phyloP scores from a whole-genome alignment of 2,113 vertebrate species.

The Natator depressus region DNA sequence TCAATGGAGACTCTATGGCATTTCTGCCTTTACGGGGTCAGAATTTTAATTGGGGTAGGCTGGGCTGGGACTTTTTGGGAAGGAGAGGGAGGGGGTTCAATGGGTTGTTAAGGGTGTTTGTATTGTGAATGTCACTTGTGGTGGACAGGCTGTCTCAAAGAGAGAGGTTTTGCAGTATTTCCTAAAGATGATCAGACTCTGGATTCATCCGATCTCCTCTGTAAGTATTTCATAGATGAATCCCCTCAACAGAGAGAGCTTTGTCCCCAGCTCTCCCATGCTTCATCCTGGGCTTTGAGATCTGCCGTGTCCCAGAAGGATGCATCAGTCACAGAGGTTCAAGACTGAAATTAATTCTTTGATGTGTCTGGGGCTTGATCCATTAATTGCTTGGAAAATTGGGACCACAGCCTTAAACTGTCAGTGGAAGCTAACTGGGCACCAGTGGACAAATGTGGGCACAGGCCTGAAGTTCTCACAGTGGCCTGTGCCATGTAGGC shows the following conservation, averaged over 20 bases:
- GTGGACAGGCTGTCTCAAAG: neutral
- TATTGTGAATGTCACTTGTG: rapidly evolving
- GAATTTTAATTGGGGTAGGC: neutral
- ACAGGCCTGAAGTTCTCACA: neutral
- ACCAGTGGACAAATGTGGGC: neutral
- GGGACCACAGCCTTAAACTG: too few relatives aligned
- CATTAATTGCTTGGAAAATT: too few relatives aligned
- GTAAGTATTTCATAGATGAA: neutral
- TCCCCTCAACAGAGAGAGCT: neutral
- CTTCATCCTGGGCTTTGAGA: neutral
- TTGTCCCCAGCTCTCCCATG: neutral
- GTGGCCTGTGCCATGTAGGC: neutral
- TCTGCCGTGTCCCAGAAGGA: too few relatives aligned
- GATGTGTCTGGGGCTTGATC: too few relatives aligned
- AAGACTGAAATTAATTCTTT: too few relatives aligned
- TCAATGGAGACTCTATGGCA: too few relatives aligned
- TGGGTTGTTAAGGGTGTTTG: neutral
- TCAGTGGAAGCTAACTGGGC: too few relatives aligned
- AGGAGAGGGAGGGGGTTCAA: too few relatives aligned
- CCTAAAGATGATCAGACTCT: neutral
- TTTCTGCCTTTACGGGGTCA: neutral
- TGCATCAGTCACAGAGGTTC: too few relatives aligned
- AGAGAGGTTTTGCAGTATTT: neutral
- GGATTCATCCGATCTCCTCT: neutral
- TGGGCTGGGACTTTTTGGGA: too few relatives aligned